phyloP scores from a whole-genome alignment of 2,797 vertebrate genomes.

The Garrulus glandarius region DNA sequence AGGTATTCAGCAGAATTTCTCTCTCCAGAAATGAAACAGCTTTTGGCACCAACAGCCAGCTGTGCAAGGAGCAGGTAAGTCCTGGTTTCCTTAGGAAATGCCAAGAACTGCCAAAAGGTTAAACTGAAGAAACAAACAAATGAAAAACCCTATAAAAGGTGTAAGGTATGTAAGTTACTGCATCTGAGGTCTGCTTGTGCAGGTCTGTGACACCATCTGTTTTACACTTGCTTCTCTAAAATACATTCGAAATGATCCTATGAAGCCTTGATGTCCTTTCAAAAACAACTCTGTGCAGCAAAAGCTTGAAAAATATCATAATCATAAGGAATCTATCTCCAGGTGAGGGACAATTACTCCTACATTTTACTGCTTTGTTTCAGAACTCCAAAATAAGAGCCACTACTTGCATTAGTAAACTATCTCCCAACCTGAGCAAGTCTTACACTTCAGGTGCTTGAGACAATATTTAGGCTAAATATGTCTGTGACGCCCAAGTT shows the following conservation, averaged over 20 bases:
- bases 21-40: constrained; percentile 4
- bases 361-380: not conserved
- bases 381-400: not conserved
- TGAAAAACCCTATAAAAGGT: not conserved
- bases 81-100: not conserved
- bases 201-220: not conserved
- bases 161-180: not conserved
- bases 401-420: not conserved
- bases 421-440: not conserved
- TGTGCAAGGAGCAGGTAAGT: not conserved
- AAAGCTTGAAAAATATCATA: not conserved
- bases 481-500: not conserved
- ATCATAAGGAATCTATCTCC: not conserved
- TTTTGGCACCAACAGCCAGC: not conserved
- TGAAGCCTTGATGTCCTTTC: not conserved
- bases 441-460: not conserved
- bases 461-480: not conserved
- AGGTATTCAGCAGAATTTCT: constrained; percentile 48
- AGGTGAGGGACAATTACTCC: not conserved
- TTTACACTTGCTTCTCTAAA: not conserved
- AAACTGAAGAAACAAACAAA: not conserved
- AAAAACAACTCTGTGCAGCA: not conserved
- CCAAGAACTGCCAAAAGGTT: not conserved
- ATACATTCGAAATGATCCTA: not conserved
- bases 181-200: not conserved